Base-by-base conservation (phyloP, 2,113 vertebrate species). In the Lutjanus erythropterus region DNA sequence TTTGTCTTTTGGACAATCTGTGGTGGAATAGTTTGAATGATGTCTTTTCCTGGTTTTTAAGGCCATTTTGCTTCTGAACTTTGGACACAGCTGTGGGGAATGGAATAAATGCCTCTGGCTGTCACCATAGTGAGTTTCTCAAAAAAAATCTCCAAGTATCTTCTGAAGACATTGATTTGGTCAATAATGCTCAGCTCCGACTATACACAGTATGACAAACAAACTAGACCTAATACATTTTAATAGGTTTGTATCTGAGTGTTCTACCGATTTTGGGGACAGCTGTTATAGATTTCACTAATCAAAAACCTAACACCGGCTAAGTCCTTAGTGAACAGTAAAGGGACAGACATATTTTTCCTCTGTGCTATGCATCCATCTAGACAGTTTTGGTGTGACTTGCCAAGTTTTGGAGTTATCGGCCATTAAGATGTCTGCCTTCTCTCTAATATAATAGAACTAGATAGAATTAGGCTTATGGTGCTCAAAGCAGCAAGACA, bases 1-100 rank as follows among this genome's bases (percentile, higher is more conserved):
- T 67, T 86, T 67, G 59, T 53, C 58, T 68, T 71, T 62, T 14
- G 41, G 46, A 70, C 21, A 53, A 68, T 50, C 10, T 59, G 9
- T 25, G 23, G 25, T 56, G 33, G 41, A 73, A 35, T 44, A 27
- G 25, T 18, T 29, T 47, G 2, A 49, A 74, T 41, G 21, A 6
- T 53, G 35, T 25, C 9, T 29, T 67, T 65, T 31, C 23, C 15
- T 62, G 58, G 2, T 39, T 8, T 9, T 39, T 2, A 11, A 31
- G 19, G 44, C 19, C 37, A 33, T 56, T 33, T 52, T 49, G 15
- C n/a, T 8, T 25, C 44, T 73, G 42, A 78, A 85, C 70, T 81
- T 71, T 69, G 44, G 23, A 59, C 29, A 74, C 42, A 75, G 31
- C 60, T 55, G 41, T 56, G 41, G 59, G 49, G 9, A 42, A n/a